These are phyloP conservation scores for Trichoplusia ni DNA, from an alignment of 1,140 invertebrate genomes.

Conservation along the genomic window DNA sequence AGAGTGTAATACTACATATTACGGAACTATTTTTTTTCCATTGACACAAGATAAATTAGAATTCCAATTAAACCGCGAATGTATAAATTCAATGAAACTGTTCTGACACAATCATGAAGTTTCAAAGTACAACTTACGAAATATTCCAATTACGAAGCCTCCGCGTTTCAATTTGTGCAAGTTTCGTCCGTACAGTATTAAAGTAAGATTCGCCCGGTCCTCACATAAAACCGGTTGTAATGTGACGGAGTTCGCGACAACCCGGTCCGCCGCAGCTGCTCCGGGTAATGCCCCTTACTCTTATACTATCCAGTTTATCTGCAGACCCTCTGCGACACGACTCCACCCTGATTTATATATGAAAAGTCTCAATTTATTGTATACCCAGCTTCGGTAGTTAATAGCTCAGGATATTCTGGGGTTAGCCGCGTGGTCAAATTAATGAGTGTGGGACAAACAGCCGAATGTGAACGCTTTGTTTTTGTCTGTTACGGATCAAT, in stretches of 20 bases:
- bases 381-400: conserved; percentile 51
- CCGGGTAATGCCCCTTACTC: conserved; percentile 51
- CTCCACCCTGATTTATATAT: conserved; percentile 66
- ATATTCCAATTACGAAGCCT: conserved; percentile 36
- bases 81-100: neutral
- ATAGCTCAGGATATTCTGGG: conserved; percentile 58
- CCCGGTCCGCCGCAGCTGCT: conserved; percentile 44
- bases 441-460: conserved; percentile 46
- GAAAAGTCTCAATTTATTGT: conserved; percentile 62
- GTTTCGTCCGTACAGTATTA: conserved; percentile 43
- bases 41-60: too few species aligned
- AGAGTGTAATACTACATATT: too few species aligned
- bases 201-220: conserved; percentile 37
- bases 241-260: conserved; percentile 51
- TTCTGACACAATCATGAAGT: conserved; percentile 4
- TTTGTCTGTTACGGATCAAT: conserved; percentile 34
- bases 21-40: too few species aligned
- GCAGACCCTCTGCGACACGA: conserved; percentile 54
- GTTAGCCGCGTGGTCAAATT: conserved; percentile 53
- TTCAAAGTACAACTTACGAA: conserved; percentile 15
- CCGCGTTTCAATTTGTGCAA: conserved; percentile 50
- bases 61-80: neutral
- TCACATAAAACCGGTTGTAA: conserved; percentile 54
- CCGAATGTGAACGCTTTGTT: conserved; percentile 36
- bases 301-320: conserved; percentile 57